Conservation (phyloP, 2,797 vertebrate genomes). For the Astyanax mexicanus region DNA sequence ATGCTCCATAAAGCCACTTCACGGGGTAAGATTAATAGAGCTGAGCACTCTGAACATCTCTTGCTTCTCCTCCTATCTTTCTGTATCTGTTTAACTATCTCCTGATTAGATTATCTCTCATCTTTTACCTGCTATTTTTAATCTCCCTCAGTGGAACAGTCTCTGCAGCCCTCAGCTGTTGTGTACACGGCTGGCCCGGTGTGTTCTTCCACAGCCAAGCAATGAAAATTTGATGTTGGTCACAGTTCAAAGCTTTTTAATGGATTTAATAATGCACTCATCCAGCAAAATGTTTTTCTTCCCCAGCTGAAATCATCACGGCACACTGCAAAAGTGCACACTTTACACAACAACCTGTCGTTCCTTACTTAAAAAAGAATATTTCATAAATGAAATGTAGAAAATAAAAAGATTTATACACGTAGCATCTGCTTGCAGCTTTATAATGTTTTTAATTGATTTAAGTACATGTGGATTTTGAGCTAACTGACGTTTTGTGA, state of each 20-base stretch:
- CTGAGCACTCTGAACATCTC: background rate
- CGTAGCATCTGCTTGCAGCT: too few relatives aligned
- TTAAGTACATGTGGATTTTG: too few relatives aligned
- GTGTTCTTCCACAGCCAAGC: background rate
- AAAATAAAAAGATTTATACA: too few relatives aligned
- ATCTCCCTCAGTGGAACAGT: background rate
- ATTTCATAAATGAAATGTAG: too few relatives aligned
- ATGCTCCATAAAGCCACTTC: conserved; percentile 25
- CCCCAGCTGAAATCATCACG: conserved; percentile 8
- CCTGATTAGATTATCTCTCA: background rate
- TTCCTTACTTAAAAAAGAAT: too few relatives aligned
- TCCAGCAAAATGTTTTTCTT: conserved; percentile 3
- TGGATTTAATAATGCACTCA: conserved; percentile 1
- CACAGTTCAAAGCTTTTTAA: conserved; percentile 4
- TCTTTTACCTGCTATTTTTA: background rate
- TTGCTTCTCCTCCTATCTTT: conserved; percentile 5
- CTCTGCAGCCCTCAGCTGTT: background rate
- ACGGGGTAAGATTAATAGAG: conserved; percentile 18
- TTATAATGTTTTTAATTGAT: too few relatives aligned
- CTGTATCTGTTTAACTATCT: conserved; percentile 1
- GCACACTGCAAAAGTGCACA: background rate
- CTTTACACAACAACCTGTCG: too few relatives aligned
- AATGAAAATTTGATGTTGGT: background rate
- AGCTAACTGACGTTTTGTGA: too few relatives aligned
- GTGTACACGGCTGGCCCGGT: background rate